Conservation (phyloP, 2,797 vertebrate genomes). For the Babyrousa celebensis region DNA sequence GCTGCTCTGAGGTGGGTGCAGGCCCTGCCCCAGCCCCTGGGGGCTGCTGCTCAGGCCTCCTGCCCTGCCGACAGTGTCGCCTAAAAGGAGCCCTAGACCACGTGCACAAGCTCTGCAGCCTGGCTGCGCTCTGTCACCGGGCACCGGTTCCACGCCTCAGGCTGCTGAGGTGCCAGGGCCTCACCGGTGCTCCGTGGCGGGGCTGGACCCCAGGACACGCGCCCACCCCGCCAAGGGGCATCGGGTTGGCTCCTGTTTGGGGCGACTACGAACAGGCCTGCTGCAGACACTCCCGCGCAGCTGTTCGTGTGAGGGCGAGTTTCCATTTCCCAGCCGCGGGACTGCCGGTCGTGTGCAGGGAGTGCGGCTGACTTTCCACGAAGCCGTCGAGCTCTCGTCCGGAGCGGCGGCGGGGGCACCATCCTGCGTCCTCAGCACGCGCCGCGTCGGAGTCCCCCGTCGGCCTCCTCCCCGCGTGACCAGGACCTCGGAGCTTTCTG, state of each 20-base stretch:
- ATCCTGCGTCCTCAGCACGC: accelerated
- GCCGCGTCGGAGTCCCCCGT: accelerated
- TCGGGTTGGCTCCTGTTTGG: not conserved
- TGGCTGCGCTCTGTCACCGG: not conserved
- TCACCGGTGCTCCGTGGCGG: accelerated
- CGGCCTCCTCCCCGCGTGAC: not conserved
- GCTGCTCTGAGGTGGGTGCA: not conserved
- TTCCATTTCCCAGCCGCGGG: not conserved
- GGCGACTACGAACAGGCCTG: not conserved
- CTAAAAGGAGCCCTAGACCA: accelerated
- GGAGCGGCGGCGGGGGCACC: accelerated
- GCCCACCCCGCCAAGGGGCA: accelerated
- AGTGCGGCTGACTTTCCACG: not conserved
- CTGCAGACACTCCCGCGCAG: accelerated
- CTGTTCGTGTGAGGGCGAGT: not conserved
- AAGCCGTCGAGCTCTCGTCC: not conserved
- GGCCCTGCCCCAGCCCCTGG: not conserved
- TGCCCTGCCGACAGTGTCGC: not conserved
- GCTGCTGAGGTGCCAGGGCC: not conserved
- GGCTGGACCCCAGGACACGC: not conserved
- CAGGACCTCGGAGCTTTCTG: not conserved
- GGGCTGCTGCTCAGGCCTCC: not conserved
- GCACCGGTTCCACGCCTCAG: accelerated
- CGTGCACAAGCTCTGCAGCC: not conserved
- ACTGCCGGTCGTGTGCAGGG: not conserved